Evolutionary conservation across 2,797 vertebrate species (phyloP).

Genomic region (Ptychadena robeensis): DNA sequence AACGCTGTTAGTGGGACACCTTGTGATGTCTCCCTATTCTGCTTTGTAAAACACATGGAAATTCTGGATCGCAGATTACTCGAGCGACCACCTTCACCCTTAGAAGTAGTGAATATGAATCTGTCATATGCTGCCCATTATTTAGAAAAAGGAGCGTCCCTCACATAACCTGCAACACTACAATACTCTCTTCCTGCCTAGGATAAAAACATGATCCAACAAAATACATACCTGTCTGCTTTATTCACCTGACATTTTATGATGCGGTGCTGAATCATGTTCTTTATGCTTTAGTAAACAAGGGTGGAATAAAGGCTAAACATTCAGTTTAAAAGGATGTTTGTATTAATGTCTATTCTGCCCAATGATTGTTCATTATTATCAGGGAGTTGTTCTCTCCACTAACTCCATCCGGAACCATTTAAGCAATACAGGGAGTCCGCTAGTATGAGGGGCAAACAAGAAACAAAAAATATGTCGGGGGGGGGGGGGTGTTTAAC

Average conservation of each 20-base stretch:
- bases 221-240: conserved; percentile 42
- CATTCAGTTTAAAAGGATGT: conserved; percentile 47
- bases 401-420: background rate
- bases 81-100: too few relatives aligned
- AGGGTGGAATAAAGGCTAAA: conserved; percentile 48
- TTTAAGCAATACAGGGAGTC: too few relatives aligned
- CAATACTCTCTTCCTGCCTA: background rate
- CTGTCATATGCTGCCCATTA: too few relatives aligned
- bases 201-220: conserved; percentile 14
- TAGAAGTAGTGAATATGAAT: too few relatives aligned
- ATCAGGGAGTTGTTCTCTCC: conserved; percentile 46
- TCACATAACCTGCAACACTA: too few relatives aligned
- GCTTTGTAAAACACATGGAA: too few relatives aligned
- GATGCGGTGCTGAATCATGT: conserved; percentile 46
- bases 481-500: too few relatives aligned
- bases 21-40: too few relatives aligned
- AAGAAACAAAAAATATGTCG: too few relatives aligned
- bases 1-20: too few relatives aligned
- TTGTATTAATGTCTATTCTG: conserved; percentile 43
- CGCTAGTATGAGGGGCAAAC: background rate
- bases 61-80: too few relatives aligned
- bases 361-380: conserved; percentile 28
- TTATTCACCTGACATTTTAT: conserved; percentile 30
- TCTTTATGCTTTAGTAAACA: conserved; percentile 54
- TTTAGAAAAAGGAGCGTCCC: too few relatives aligned